Percentiles rank a stretch among this genome's conserved stretches.
Evolutionary conservation across 1,140 invertebrate genomes (phyloP).

Genomic region (Lasioglossum baleicum): DNA sequence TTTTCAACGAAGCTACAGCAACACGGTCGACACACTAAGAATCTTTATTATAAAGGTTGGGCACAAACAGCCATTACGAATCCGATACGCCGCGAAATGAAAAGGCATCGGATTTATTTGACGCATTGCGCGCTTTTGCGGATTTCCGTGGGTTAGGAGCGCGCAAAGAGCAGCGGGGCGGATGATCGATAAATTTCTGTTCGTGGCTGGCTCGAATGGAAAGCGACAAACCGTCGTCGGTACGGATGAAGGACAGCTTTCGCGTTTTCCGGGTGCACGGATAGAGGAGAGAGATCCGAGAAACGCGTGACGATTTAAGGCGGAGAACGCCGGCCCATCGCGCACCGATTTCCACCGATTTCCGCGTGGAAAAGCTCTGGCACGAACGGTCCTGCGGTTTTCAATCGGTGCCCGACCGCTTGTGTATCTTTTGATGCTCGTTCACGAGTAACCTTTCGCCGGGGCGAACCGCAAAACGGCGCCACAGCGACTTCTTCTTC

Average conservation of each 20-base stretch:
- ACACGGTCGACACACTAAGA: too few relatives aligned
- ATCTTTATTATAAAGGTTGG: too few relatives aligned
- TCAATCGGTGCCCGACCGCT: slow-evolving; percentile 33
- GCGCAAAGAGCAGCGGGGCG: too few relatives aligned
- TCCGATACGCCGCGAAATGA: neutral
- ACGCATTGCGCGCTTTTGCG: neutral
- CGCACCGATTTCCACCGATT: slow-evolving; percentile 43
- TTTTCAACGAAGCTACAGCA: too few relatives aligned
- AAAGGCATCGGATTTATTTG: neutral
- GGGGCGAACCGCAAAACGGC: slow-evolving; percentile 47
- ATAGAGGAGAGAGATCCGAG: neutral
- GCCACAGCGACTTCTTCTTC: slow-evolving; percentile 49
- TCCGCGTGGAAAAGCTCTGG: slow-evolving; percentile 34
- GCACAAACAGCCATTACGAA: too few relatives aligned
- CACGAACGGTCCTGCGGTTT: slow-evolving; percentile 25
- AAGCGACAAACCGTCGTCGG: neutral
- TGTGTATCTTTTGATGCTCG: slow-evolving; percentile 48
- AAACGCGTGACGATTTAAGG: slow-evolving; percentile 25
- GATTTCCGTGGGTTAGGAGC: too few relatives aligned
- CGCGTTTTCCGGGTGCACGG: neutral
- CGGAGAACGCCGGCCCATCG: slow-evolving; percentile 10
- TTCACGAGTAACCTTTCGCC: slow-evolving; percentile 26
- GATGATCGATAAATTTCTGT: neutral
- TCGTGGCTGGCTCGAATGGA: neutral
- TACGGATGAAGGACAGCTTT: neutral